These are phyloP conservation scores for Tenualosa thibaudeaui DNA, from an alignment of 2,797 vertebrate genomes.

Conservation along the genomic window DNA sequence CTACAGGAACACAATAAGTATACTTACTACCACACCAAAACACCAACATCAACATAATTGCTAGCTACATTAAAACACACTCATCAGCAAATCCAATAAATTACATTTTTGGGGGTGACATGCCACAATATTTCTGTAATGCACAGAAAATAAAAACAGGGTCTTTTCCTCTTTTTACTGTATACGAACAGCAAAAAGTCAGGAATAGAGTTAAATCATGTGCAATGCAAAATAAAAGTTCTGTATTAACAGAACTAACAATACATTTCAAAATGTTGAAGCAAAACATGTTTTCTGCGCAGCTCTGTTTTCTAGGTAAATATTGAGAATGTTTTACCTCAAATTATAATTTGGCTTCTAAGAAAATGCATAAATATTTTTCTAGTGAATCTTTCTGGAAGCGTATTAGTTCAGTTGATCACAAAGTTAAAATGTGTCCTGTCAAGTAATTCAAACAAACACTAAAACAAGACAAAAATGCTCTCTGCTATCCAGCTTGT, in stretches of 20 bases:
- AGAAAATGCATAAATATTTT: neutral
- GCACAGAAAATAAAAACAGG: neutral
- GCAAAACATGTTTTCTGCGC: neutral
- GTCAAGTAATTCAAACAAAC: constrained; percentile 1
- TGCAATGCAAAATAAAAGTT: neutral
- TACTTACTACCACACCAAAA: neutral
- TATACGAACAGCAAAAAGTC: neutral
- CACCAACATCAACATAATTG: neutral
- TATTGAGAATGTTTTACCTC: neutral
- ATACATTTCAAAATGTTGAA: neutral
- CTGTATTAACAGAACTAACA: neutral
- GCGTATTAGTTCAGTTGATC: constrained; percentile 1
- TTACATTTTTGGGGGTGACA: neutral
- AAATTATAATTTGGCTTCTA: neutral
- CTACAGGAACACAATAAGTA: neutral
- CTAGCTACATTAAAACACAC: neutral
- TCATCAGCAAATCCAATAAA: neutral
- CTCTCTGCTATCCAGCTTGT: neutral
- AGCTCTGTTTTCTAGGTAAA: neutral
- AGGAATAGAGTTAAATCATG: neutral
- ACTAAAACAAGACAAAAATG: constrained; percentile 4
- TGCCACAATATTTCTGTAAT: neutral
- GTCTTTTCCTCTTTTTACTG: neutral
- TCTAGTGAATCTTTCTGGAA: neutral
- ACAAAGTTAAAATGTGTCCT: neutral